phyloP scores from a whole-genome alignment of 2,797 vertebrate genomes.

The Remorina albescens region DNA sequence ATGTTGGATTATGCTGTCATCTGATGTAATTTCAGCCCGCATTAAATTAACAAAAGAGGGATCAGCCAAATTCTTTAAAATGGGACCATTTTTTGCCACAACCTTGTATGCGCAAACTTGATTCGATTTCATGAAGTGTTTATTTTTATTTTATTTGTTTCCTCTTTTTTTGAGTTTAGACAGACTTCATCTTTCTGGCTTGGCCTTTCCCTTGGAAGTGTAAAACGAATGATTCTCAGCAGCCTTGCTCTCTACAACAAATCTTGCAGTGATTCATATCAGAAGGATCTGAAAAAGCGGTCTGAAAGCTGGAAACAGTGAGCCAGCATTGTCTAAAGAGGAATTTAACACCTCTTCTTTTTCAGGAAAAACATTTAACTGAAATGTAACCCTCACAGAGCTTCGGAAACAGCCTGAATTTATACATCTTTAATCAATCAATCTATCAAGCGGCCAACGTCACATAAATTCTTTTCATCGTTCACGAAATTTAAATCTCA shows the following conservation, averaged over 20 bases:
- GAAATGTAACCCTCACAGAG: slow-evolving; percentile 8
- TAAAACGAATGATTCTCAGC: slow-evolving; percentile 40
- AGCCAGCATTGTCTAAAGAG: slow-evolving; percentile 25
- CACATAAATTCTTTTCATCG: slow-evolving; percentile 23
- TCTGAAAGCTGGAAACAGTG: slow-evolving; percentile 32
- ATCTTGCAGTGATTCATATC: slow-evolving; percentile 50
- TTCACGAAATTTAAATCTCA: slow-evolving; percentile 29
- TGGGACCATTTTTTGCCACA: slow-evolving; percentile 31
- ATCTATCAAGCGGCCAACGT: slow-evolving; percentile 16
- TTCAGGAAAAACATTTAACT: slow-evolving; percentile 30
- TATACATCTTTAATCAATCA: slow-evolving; percentile 21
- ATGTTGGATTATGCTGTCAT: slow-evolving; percentile 80
- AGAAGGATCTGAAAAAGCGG: slow-evolving; percentile 23
- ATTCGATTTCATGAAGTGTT: slow-evolving; percentile 59
- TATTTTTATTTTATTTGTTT: slow-evolving; percentile 21
- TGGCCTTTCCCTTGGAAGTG: slow-evolving; percentile 40
- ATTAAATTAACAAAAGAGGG: slow-evolving; percentile 75
- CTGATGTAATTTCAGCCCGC: slow-evolving; percentile 75
- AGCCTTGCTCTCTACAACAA: slow-evolving; percentile 26
- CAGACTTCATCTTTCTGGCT: slow-evolving; percentile 37
- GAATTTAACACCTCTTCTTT: slow-evolving; percentile 30
- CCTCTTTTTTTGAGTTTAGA: slow-evolving; percentile 8
- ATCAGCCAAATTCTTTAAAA: slow-evolving; percentile 72
- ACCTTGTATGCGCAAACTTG: slow-evolving; percentile 55
- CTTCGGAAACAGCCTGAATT: slow-evolving; percentile 9